Conservation (phyloP, 2,797 vertebrate species). For the Falco concolor region DNA sequence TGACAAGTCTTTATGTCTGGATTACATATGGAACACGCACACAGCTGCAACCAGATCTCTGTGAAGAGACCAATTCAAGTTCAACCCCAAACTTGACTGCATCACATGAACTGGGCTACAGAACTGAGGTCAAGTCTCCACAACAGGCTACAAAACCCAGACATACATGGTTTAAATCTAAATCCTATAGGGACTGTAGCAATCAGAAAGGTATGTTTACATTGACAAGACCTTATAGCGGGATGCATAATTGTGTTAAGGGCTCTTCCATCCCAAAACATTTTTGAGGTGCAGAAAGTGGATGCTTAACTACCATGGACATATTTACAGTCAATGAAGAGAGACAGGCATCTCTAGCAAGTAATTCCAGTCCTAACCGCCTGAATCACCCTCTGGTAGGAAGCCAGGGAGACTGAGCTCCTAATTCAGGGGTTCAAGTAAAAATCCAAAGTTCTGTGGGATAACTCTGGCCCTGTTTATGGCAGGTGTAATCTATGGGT, state of each 20-base stretch:
- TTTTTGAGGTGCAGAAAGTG: background rate
- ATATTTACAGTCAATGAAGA: background rate
- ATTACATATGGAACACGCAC: background rate
- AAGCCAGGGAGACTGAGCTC: background rate
- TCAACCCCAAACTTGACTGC: background rate
- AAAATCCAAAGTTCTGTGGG: background rate
- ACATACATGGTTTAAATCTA: background rate
- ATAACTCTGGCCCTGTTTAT: background rate
- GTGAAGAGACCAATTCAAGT: background rate
- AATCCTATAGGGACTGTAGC: background rate
- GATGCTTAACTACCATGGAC: background rate
- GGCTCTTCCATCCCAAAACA: background rate
- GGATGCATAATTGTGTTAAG: background rate
- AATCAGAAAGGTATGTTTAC: background rate
- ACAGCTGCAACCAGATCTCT: background rate
- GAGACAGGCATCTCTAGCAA: background rate
- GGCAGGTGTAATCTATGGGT: background rate
- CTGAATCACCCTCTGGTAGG: background rate
- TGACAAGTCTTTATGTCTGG: background rate
- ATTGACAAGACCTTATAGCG: background rate
- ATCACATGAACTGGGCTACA: background rate
- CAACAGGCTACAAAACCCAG: accelerated
- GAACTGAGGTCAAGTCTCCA: background rate
- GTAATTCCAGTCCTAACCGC: background rate
- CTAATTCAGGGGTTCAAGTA: background rate